Evolutionary conservation across 1,140 invertebrate species (phyloP).

Genomic region (Bombyx mori): ASM3026992v2 NC_085110.1:13200001-13200500

Average conservation of each 20-base stretch:
- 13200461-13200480: too few species aligned
- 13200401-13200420: too few species aligned
- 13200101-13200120: conserved; percentile 31
- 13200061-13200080: conserved; percentile 82
- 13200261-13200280: too few species aligned
- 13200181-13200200: background rate
- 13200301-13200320: too few species aligned
- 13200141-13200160: conserved; percentile 1
- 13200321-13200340: too few species aligned
- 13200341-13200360: too few species aligned
- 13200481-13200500: too few species aligned
- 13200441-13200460: too few species aligned
- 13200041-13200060: conserved; percentile 76
- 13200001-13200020: conserved; percentile 51
- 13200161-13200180: background rate
- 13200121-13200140: conserved; percentile 6
- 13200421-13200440: too few species aligned
- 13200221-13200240: conserved; percentile 2
- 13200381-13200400: too few species aligned
- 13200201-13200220: conserved; percentile 5
- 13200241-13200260: background rate
- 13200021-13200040: conserved; percentile 12
- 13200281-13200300: too few species aligned
- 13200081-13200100: conserved; percentile 69
- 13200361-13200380: too few species aligned